These are phyloP conservation scores for Drosophila pectinifera DNA, from an alignment of 1,140 invertebrate species.

Conservation along the genomic window DNA sequence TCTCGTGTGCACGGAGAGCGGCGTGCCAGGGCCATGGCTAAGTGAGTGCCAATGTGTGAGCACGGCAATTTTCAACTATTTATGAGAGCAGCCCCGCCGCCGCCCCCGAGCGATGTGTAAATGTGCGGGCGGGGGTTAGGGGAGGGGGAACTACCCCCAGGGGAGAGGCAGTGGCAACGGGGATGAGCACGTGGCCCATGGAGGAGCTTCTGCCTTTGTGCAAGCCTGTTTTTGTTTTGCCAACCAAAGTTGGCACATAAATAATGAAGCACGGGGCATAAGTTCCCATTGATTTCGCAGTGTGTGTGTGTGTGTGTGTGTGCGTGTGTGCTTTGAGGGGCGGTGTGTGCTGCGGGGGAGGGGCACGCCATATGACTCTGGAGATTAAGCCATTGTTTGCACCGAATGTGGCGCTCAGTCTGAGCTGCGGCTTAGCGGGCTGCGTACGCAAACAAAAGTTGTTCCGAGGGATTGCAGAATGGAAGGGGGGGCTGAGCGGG, in stretches of 20 bases:
- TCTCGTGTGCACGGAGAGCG: slow-evolving; percentile 32
- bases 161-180: slow-evolving; percentile 6
- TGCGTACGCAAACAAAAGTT: slow-evolving; percentile 63
- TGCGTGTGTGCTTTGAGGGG: slow-evolving; percentile 10
- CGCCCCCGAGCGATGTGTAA: slow-evolving; percentile 15
- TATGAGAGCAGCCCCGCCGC: slow-evolving; percentile 44
- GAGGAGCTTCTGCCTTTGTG: slow-evolving; percentile 46
- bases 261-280: slow-evolving; percentile 71
- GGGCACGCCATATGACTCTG: slow-evolving; percentile 73
- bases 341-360: slow-evolving; percentile 9
- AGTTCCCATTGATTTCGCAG: slow-evolving; percentile 76
- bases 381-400: slow-evolving; percentile 83
- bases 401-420: slow-evolving; percentile 58
- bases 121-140: too few relatives aligned
- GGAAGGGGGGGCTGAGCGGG: not conserved
- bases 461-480: slow-evolving; percentile 25
- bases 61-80: slow-evolving; percentile 71
- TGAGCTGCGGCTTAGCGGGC: slow-evolving; percentile 72
- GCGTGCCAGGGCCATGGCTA: slow-evolving; percentile 22
- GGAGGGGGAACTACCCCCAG: slow-evolving; percentile 10
- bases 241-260: slow-evolving; percentile 71
- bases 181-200: slow-evolving; percentile 2
- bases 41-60: slow-evolving; percentile 67
- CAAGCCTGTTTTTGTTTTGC: slow-evolving; percentile 53
- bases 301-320: slow-evolving; percentile 30